phyloP scores from a whole-genome alignment of 2,797 vertebrate species.

The Coreius guichenoti region DNA sequence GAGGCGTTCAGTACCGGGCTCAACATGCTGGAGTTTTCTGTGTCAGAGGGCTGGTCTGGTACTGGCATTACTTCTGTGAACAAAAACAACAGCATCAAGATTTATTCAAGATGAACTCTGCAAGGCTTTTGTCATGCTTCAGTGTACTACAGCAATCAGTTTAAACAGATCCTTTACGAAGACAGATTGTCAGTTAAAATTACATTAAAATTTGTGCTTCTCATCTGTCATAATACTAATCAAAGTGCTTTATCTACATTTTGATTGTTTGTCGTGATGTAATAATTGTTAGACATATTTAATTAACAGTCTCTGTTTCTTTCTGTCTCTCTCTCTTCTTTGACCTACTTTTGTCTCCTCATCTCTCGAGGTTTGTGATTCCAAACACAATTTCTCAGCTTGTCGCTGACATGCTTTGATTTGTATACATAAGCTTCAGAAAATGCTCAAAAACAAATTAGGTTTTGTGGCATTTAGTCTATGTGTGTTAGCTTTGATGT shows the following conservation, averaged over 20 bases:
- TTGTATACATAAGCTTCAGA: conserved; percentile 18
- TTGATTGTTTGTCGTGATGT: conserved; percentile 21
- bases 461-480: not conserved
- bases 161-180: conserved; percentile 17
- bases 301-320: conserved; percentile 25
- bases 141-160: not conserved
- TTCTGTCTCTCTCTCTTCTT: conserved; percentile 22
- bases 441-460: not conserved
- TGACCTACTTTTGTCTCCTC: conserved; percentile 33
- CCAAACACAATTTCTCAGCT: conserved; percentile 27
- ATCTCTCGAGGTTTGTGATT: conserved; percentile 41
- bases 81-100: conserved; percentile 35
- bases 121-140: conserved; percentile 12
- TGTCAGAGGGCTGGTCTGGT: conserved; percentile 92
- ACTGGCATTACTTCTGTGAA: conserved; percentile 91
- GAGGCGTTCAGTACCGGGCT: conserved; percentile 94
- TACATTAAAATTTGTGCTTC: not conserved
- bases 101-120: not conserved
- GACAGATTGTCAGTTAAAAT: conserved; percentile 4
- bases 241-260: conserved; percentile 20
- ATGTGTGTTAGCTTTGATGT: not conserved
- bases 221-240: conserved; percentile 13
- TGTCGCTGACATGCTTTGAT: conserved; percentile 35
- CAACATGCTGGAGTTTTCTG: conserved; percentile 90
- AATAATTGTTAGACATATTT: conserved; percentile 36